Conservation (phyloP, 2,797 vertebrate genomes). For the Sebastes hubbsi region DNA sequence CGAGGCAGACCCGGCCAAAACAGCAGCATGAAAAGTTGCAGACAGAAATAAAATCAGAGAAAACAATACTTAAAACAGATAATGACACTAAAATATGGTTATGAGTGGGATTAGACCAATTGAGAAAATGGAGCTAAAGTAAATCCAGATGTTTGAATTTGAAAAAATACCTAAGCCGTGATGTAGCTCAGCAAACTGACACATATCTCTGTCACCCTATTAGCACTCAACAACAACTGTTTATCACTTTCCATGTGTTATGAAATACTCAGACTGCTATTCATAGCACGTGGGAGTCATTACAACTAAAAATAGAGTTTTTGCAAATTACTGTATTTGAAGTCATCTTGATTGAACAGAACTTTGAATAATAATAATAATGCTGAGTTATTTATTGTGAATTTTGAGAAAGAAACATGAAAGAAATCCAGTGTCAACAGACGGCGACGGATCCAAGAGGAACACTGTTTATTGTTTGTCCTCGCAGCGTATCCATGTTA, state of each 20-base stretch:
- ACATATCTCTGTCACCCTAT: constrained; percentile 4
- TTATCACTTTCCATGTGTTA: constrained; percentile 20
- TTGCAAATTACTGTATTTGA: neutral
- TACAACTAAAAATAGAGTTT: constrained; percentile 29
- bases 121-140: neutral
- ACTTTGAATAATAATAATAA: neutral
- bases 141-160: constrained; percentile 32
- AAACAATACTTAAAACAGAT: neutral
- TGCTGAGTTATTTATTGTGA: neutral
- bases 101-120: neutral
- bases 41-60: neutral
- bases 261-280: constrained; percentile 32
- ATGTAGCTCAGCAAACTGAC: constrained; percentile 23
- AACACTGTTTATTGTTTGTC: constrained; percentile 41
- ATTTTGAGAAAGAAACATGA: neutral
- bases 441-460: neutral
- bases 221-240: constrained; percentile 13
- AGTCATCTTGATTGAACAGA: neutral
- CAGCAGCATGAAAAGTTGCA: neutral
- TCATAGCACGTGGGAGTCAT: constrained; percentile 20
- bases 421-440: neutral
- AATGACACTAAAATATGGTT: neutral
- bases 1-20: neutral
- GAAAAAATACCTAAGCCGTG: neutral
- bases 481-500: constrained; percentile 40